Percentiles rank a stretch among this genome's conserved stretches.
Conservation (phyloP, 2,113 vertebrate genomes). For the Regulus satrapa region DNA sequence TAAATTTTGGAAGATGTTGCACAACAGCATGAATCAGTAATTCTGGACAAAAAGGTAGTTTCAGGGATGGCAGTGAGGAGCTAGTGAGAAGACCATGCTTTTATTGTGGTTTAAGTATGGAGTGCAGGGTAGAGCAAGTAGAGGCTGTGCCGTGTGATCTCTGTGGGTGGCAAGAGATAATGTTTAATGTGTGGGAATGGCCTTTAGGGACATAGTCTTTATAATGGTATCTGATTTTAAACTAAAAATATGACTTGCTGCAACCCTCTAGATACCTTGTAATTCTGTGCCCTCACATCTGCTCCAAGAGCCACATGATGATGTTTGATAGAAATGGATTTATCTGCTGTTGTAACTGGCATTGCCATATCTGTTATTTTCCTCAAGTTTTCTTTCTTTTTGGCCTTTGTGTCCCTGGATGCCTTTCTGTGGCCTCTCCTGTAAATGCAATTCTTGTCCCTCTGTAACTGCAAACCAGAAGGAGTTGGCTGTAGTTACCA, state of each 20-base stretch:
- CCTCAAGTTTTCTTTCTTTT: neutral
- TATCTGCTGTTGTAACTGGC: neutral
- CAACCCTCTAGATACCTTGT: neutral
- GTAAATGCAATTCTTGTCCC: neutral
- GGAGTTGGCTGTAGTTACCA: neutral
- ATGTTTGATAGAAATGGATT: neutral
- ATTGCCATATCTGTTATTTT: neutral
- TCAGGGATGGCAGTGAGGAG: neutral
- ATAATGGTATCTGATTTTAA: slow-evolving; percentile 35
- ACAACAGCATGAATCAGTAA: neutral
- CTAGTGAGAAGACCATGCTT: neutral
- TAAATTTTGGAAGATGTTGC: neutral
- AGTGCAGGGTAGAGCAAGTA: neutral
- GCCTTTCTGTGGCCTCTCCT: neutral
- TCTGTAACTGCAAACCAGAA: neutral
- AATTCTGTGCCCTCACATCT: neutral
- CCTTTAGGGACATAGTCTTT: slow-evolving; percentile 11
- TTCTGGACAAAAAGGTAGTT: neutral
- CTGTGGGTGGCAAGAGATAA: slow-evolving; percentile 20
- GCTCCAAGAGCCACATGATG: neutral
- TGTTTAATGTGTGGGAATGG: slow-evolving; percentile 16
- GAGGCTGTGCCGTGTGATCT: neutral
- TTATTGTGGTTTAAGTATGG: neutral
- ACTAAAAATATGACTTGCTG: slow-evolving; percentile 29
- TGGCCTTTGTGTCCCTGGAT: neutral